A percentile compares a stretch with the other conserved stretches of the same genome.
Conservation (phyloP, 2,888 invertebrate genomes). For the Athalia circularis region DNA sequence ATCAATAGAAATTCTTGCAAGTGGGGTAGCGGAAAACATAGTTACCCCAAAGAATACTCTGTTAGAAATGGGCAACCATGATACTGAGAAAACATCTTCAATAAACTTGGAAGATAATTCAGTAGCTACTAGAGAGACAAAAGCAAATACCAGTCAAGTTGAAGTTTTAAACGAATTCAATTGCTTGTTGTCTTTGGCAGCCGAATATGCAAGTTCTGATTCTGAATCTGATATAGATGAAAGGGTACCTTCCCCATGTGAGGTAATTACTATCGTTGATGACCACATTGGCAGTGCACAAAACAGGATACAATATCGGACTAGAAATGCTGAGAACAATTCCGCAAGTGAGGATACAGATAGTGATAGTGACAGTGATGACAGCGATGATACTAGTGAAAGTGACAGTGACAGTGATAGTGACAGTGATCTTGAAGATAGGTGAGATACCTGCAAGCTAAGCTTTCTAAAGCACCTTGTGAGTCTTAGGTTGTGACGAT, state of each 20-base stretch:
- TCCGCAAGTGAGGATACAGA: conserved; percentile 57
- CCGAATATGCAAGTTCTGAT: conserved; percentile 62
- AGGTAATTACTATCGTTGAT: conserved; percentile 47
- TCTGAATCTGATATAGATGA: conserved; percentile 25
- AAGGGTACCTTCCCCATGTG: conserved; percentile 1
- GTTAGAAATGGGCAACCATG: background rate
- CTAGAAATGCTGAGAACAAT: conserved; percentile 49
- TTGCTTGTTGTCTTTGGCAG: conserved; percentile 55
- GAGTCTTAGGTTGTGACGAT: conserved; percentile 14
- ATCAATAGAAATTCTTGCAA: too few species aligned
- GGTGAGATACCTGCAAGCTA: conserved; percentile 8
- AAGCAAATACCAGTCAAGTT: background rate
- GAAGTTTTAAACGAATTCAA: background rate
- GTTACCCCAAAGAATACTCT: too few species aligned
- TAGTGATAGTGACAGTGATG: conserved; percentile 57
- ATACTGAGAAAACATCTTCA: background rate
- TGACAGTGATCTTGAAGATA: conserved; percentile 43
- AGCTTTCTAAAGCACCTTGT: background rate
- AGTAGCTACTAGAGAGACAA: background rate
- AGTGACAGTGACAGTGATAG: conserved; percentile 49
- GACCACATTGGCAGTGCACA: conserved; percentile 38
- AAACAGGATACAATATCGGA: conserved; percentile 22
- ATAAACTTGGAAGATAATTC: background rate
- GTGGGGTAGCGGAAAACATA: too few species aligned
- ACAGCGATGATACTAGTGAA: conserved; percentile 48